Conservation (phyloP, 2,113 vertebrate species). For the Lagopus muta region DNA sequence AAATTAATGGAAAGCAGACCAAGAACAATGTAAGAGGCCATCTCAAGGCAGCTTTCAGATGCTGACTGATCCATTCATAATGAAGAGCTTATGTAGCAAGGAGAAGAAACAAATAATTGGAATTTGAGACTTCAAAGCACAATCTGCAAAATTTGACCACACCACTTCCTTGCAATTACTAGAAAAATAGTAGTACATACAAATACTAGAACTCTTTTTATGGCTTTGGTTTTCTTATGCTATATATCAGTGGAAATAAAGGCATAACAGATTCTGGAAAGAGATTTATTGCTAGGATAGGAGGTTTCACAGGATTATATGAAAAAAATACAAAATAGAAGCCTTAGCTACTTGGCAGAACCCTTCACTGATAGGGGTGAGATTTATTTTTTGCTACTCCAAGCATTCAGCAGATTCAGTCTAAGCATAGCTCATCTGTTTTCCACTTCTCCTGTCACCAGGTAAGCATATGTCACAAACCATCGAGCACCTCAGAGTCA, state of each 20-base stretch:
- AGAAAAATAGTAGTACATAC: too few relatives aligned
- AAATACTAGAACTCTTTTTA: neutral
- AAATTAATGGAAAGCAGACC: neutral
- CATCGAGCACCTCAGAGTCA: neutral
- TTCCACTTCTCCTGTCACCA: conserved; percentile 8
- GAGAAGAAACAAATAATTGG: neutral
- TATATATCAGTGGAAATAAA: neutral
- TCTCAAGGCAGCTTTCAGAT: neutral
- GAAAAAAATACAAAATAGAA: conserved; percentile 9
- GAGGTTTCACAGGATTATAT: neutral
- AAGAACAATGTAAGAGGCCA: neutral
- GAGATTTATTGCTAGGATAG: neutral
- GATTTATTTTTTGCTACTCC: neutral
- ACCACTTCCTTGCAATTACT: neutral
- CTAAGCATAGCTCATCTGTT: conserved; percentile 14
- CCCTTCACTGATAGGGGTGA: neutral
- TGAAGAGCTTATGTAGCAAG: neutral
- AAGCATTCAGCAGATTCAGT: conserved; percentile 5
- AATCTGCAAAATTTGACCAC: neutral
- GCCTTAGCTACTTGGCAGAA: neutral
- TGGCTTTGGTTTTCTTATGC: neutral
- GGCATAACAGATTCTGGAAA: neutral
- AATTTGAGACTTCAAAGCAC: neutral
- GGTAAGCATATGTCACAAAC: neutral
- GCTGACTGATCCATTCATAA: neutral